Percentiles rank a stretch among this genome's conserved stretches.
These are phyloP conservation scores for Smutsia temminckii DNA, from an alignment of 2,797 vertebrate genomes.

Conservation along the genomic window DNA sequence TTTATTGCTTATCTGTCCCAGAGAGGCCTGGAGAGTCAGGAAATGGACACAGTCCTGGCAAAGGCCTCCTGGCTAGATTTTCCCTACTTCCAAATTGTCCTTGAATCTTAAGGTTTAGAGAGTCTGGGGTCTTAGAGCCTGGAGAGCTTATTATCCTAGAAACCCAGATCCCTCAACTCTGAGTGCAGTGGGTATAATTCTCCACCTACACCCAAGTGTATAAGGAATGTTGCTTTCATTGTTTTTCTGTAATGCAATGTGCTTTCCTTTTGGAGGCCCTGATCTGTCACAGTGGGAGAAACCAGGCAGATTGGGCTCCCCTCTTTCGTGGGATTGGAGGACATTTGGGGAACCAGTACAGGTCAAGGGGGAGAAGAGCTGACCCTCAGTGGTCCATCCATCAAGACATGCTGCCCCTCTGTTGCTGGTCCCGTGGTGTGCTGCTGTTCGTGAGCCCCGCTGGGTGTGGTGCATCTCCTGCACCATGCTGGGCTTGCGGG, in stretches of 20 bases:
- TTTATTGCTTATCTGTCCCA: background rate
- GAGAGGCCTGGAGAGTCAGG: background rate
- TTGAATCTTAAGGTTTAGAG: background rate
- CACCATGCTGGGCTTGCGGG: accelerated
- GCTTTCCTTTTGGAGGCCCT: background rate
- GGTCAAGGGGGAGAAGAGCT: background rate
- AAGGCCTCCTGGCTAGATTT: background rate
- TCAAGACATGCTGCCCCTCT: background rate
- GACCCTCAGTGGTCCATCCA: background rate
- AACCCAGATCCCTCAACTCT: background rate
- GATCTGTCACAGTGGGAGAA: background rate
- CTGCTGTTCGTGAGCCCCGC: background rate
- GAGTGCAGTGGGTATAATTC: no score
- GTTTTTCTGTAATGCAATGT: background rate
- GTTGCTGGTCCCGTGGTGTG: background rate
- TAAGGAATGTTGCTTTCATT: background rate
- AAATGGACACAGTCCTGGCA: background rate
- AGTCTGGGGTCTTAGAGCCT: background rate
- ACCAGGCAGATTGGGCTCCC: background rate
- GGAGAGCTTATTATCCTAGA: background rate
- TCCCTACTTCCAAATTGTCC: background rate
- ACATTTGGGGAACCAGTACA: background rate
- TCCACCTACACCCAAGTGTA: background rate
- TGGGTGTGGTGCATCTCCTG: background rate
- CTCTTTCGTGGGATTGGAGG: background rate